Evolutionary conservation across 2,113 vertebrate genomes (phyloP), one percentile per base, ranked within the genome.

Genomic region (Perccottus glenii): DNA sequence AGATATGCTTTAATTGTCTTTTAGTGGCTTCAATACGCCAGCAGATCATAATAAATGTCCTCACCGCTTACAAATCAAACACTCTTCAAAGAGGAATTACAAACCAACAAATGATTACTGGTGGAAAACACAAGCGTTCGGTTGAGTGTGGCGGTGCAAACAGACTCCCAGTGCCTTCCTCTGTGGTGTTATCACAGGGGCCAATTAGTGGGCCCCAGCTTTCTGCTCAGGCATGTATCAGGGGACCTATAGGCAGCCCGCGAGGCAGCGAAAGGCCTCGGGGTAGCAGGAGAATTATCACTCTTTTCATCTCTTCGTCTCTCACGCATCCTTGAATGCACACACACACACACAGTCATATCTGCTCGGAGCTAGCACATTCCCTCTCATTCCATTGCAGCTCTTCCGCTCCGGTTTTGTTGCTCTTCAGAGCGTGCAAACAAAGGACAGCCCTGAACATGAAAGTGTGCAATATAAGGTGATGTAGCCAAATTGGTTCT

Each of bases 221-320:
- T 80, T 89, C 76, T 86, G 81, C 74, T 77, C 67, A 87, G 81
- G 86, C 79, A 65, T 70, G 81, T 78, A 68, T 83, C 86, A 82
- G 76, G 82, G 83, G 87, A 90, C 85, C 84, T 82, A 77, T 84
- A 82, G 75, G 83, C 76, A 84, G 79, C 77, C 87, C 57, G 75
- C 66, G 38, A 85, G 88, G 81, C 86, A 85, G 80, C 19, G 50
- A 85, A 75, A 79, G 81, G 85, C 84, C 85, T 81, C 63, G 10
- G 86, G 87, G 77, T 75, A 85, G 71, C 77, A 57, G 73, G 75
- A 87, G 85, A 90, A 90, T 91, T 83, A 89, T 90, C 86, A 82
- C 89, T 89, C 87, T 85, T 88, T 88, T 90, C 86, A 88, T 89
- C 85, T 87, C 77, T 58, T 32, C 46, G 74, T 85, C 84, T 87